Evolutionary conservation across 2,888 invertebrate genomes (phyloP), one percentile per base, ranked within the genome.

Genomic region (Pheosia gnoma): DNA sequence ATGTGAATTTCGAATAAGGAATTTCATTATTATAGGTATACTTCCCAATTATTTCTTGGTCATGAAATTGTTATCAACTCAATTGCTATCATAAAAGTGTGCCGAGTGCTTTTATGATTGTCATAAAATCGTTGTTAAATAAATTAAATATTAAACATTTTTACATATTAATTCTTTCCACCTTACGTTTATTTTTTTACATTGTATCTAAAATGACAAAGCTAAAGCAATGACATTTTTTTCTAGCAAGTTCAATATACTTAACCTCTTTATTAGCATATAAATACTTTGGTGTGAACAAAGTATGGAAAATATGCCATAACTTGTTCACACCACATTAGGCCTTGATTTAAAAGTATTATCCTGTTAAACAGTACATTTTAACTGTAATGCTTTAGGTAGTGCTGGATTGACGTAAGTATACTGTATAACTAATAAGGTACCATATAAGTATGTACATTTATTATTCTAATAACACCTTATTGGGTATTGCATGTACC

Each of bases 191-290:
- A 57, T 54, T 66, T 55, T 52, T 61, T 61, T 8, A 64, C 59
- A 67, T 65, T 62, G 60, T 38, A 57, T 68, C 74, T 59, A 60
- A 65, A 65, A 68, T 70, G 65, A 67, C 67, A 68, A 76, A 77
- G 77, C 70, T 72, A 61, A 70, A 68, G 70, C 63, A 62, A 65
- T 67, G 59, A 65, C 70, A 70, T 67, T 75, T 76, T 73, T 68
- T 71, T 11, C 53, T 71, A 71, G 62, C 63, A 71, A 73, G 71
- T 75, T 76, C 68, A 71, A 65, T 63, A 69, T 37, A 64, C 59
- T 63, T 67, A 66, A 76, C 71, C 74, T 71, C 43, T 68, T 67
- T 59, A 63, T 68, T 10, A 25, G 47, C 51, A 51, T 25, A 25
- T 51, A 1, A 3, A 25, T 51, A 4, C 51, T 25, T 2, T 3